A percentile compares a stretch with the other conserved stretches of the same genome.
Conservation (phyloP, 2,888 invertebrate species). For the Caenorhabditis sp. region DNA sequence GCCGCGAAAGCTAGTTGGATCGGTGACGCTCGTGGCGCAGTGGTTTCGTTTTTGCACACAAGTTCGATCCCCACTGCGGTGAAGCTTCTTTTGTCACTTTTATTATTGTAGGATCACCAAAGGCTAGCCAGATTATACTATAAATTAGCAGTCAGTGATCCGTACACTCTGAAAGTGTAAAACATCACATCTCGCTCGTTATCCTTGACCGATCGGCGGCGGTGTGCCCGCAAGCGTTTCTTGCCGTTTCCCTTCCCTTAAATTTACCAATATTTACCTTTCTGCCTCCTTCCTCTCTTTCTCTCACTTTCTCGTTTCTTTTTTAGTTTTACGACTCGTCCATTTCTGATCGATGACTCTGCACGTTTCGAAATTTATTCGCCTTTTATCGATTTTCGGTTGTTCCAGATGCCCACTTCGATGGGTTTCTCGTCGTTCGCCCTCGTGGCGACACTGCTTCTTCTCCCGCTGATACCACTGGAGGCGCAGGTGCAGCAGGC, state of each 20-base stretch:
- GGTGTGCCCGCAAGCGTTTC: neutral
- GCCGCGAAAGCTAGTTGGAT: too few relatives aligned
- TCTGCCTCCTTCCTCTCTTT: slow-evolving; percentile 31
- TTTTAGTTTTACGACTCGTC: slow-evolving; percentile 30
- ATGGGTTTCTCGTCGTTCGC: slow-evolving; percentile 31
- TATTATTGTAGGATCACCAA: too few relatives aligned
- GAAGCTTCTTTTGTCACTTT: too few relatives aligned
- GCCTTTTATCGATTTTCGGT: neutral
- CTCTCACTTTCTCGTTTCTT: slow-evolving; percentile 9
- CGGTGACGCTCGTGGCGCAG: too few relatives aligned
- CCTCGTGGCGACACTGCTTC: slow-evolving; percentile 34
- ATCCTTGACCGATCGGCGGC: slow-evolving; percentile 4
- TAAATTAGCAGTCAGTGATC: too few relatives aligned
- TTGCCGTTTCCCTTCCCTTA: slow-evolving; percentile 18
- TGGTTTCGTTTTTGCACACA: too few relatives aligned
- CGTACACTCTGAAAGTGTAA: too few relatives aligned
- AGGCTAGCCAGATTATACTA: too few relatives aligned
- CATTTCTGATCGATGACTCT: slow-evolving; percentile 33
- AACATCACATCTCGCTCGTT: too few relatives aligned
- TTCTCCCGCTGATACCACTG: slow-evolving; percentile 27
- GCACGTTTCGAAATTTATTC: slow-evolving; percentile 13
- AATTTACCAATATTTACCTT: slow-evolving; percentile 52
- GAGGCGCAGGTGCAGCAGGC: slow-evolving; percentile 54
- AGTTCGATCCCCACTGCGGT: too few relatives aligned
- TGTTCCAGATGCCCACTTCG: neutral